phyloP scores from a whole-genome alignment of 2,113 vertebrate genomes.

The Sebastes fasciatus region DNA sequence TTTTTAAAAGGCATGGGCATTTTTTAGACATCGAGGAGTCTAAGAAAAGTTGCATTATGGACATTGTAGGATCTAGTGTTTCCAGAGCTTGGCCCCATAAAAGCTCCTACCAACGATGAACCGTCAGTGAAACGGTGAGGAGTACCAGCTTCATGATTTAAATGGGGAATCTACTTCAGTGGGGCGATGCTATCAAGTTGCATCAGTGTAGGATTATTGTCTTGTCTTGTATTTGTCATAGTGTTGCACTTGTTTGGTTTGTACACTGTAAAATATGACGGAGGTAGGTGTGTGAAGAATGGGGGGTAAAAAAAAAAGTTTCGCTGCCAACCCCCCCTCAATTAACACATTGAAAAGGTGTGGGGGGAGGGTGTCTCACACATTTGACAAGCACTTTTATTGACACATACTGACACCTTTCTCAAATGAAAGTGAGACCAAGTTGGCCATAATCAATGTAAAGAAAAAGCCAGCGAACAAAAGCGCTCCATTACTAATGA shows the following conservation, averaged over 20 bases:
- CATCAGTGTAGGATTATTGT: conserved; percentile 5
- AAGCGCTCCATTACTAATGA: conserved; percentile 26
- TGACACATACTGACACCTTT: not conserved
- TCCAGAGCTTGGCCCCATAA: not conserved
- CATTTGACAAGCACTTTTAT: not conserved
- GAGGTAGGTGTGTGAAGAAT: not conserved
- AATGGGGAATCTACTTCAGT: not conserved
- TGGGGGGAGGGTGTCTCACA: not conserved
- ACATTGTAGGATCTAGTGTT: not conserved
- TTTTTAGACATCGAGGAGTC: not conserved
- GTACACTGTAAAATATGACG: not conserved
- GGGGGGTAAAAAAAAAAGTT: not conserved
- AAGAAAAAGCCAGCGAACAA: conserved; percentile 16
- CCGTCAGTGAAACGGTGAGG: not conserved
- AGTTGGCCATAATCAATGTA: not conserved
- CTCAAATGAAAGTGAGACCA: not conserved
- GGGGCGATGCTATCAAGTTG: not conserved
- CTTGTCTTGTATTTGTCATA: not conserved
- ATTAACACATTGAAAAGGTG: not conserved
- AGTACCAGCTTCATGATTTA: not conserved
- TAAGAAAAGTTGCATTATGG: not conserved
- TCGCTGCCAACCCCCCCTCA: no score
- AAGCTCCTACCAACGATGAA: not conserved
- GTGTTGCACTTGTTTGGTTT: not conserved
- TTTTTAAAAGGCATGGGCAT: not conserved